phyloP scores from a whole-genome alignment of 2,113 vertebrate genomes.

The Oryzias celebensis region DNA sequence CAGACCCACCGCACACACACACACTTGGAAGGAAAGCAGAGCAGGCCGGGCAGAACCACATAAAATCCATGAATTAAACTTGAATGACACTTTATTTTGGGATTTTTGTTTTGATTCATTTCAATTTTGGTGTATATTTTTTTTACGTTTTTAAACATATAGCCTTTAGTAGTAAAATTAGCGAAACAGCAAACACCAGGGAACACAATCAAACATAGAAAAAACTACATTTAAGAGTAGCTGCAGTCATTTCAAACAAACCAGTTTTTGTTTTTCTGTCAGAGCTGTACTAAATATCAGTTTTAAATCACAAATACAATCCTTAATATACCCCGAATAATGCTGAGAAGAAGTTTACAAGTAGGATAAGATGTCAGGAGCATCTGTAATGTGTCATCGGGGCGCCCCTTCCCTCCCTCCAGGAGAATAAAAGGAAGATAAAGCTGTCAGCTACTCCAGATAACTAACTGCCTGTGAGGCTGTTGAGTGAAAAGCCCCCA shows the following conservation, averaged over 20 bases:
- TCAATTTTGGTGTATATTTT: slow-evolving; percentile 1
- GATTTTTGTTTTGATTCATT: slow-evolving; percentile 3
- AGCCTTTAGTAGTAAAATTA: too few relatives aligned
- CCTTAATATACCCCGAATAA: slow-evolving; percentile 10
- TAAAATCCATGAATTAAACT: slow-evolving; percentile 29
- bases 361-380: slow-evolving; percentile 31
- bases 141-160: neutral
- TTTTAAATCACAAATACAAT: slow-evolving; percentile 8
- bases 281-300: neutral
- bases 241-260: slow-evolving; percentile 4
- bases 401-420: slow-evolving; percentile 38
- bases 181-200: neutral
- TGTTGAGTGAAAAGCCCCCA: slow-evolving; percentile 48
- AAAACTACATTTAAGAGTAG: neutral
- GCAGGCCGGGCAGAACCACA: slow-evolving; percentile 22
- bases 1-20: slow-evolving; percentile 63
- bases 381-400: slow-evolving; percentile 35
- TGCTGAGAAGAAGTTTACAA: slow-evolving; percentile 5
- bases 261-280: slow-evolving; percentile 1
- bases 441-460: slow-evolving; percentile 50
- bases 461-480: slow-evolving; percentile 37
- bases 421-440: slow-evolving; percentile 44
- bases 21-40: slow-evolving; percentile 24
- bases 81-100: slow-evolving; percentile 39
- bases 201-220: neutral